Evolutionary conservation across 2,797 vertebrate genomes (phyloP).

Genomic region (Tamandua tetradactyla): DNA sequence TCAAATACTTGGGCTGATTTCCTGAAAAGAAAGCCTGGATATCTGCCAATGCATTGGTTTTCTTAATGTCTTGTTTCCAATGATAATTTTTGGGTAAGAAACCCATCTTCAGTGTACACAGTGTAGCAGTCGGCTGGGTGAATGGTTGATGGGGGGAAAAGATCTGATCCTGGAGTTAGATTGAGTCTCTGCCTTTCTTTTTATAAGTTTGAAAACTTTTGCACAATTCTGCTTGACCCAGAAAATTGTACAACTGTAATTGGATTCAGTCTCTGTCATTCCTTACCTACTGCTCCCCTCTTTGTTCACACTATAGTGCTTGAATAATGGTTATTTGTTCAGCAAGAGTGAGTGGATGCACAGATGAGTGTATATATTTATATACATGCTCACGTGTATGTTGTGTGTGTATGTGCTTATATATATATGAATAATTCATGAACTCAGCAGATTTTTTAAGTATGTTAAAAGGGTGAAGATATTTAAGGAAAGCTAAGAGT

Average conservation of each 20-base stretch:
- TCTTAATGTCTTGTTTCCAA: neutral
- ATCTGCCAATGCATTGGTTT: neutral
- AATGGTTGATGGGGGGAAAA: neutral
- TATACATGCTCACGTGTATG: no score
- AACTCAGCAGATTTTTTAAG: neutral
- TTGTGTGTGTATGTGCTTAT: neutral
- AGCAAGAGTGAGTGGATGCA: neutral
- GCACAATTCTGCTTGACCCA: constrained; percentile 61
- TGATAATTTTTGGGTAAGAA: neutral
- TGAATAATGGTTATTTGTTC: neutral
- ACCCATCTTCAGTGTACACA: neutral
- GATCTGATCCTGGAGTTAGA: neutral
- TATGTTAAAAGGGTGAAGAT: neutral
- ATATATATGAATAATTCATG: neutral
- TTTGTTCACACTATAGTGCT: neutral
- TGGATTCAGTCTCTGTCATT: neutral
- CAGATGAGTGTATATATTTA: accelerated
- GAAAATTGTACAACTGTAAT: constrained; percentile 42
- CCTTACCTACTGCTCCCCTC: neutral
- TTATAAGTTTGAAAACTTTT: constrained; percentile 63
- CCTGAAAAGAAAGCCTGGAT: neutral
- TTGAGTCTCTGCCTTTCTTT: constrained; percentile 56
- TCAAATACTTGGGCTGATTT: neutral
- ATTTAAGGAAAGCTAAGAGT: neutral
- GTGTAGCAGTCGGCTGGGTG: neutral